A percentile compares a stretch with the other conserved stretches of the same genome.
Evolutionary conservation across 2,113 vertebrate species (phyloP).

Genomic region (Epinephelus cyanopodus): DNA sequence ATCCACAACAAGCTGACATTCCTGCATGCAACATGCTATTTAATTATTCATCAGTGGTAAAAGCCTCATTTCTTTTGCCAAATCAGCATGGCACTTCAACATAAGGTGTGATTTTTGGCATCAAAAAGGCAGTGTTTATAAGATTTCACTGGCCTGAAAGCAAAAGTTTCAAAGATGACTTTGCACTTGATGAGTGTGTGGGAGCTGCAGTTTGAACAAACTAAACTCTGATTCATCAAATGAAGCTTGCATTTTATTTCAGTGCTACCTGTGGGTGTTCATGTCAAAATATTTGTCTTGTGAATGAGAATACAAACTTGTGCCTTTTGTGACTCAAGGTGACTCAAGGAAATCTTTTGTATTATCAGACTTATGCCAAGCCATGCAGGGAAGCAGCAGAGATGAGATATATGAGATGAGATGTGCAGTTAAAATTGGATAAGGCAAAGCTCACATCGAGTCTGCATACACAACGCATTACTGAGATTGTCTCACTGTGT

Average conservation of each 20-base stretch:
- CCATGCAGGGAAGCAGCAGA: not conserved
- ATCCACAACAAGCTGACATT: too few species aligned
- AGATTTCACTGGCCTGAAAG: not conserved
- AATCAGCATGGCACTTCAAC: not conserved
- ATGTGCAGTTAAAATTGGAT: constrained; percentile 24
- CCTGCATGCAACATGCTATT: too few species aligned
- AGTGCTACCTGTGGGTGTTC: not conserved
- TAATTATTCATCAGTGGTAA: too few species aligned
- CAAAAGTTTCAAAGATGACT: too few species aligned
- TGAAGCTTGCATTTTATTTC: not conserved
- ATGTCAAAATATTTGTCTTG: not conserved
- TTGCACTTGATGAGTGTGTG: too few species aligned
- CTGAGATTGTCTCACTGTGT: constrained; percentile 1
- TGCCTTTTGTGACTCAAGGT: not conserved
- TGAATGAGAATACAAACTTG: not conserved
- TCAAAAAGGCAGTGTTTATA: too few species aligned
- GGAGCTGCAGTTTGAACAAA: not conserved
- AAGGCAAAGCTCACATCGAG: not conserved
- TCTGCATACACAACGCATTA: not conserved
- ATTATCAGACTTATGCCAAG: not conserved
- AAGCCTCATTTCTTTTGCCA: too few species aligned
- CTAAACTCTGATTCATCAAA: not conserved
- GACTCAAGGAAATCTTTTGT: not conserved
- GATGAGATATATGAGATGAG: not conserved
- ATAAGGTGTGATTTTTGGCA: too few species aligned